A percentile compares a stretch with the other conserved stretches of the same genome.
Evolutionary conservation across 2,797 vertebrate species (phyloP).

Genomic region (Malacoctenus gilli): DNA sequence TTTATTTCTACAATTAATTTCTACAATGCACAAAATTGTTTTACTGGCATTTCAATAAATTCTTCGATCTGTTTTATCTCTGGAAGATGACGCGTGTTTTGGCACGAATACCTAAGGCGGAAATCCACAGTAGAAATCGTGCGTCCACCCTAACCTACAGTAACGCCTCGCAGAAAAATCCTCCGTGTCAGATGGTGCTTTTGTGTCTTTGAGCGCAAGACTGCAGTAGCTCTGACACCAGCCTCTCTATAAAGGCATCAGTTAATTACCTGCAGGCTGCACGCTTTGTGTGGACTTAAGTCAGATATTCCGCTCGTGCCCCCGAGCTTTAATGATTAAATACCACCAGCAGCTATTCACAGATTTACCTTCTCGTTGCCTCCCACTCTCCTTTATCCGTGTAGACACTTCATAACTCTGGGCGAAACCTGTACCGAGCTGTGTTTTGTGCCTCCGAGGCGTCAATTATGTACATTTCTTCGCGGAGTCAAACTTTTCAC

Average conservation of each 20-base stretch:
- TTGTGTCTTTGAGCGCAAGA: background rate
- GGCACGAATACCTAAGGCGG: too few relatives aligned
- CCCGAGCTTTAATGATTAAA: slow-evolving; percentile 48
- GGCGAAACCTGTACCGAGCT: slow-evolving; percentile 43
- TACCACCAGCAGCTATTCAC: slow-evolving; percentile 19
- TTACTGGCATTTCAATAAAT: too few relatives aligned
- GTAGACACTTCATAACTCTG: slow-evolving; percentile 37
- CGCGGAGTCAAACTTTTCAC: slow-evolving; percentile 64
- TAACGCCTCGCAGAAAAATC: too few relatives aligned
- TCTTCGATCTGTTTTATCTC: too few relatives aligned
- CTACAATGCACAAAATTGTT: too few relatives aligned
- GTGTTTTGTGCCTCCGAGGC: slow-evolving; percentile 39
- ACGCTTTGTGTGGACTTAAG: slow-evolving; percentile 1
- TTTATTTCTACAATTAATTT: too few relatives aligned
- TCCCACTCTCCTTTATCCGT: slow-evolving; percentile 18
- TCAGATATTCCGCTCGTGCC: slow-evolving; percentile 24
- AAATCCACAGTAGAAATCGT: background rate
- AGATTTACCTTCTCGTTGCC: slow-evolving; percentile 9
- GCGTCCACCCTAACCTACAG: too few relatives aligned
- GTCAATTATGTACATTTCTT: slow-evolving; percentile 60
- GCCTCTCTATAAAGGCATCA: slow-evolving; percentile 6
- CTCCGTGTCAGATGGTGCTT: too few relatives aligned
- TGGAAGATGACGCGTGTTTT: too few relatives aligned
- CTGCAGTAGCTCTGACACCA: background rate
- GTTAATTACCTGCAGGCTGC: slow-evolving; percentile 12